Percentiles rank a stretch among this genome's conserved stretches.
Conservation (phyloP, 2,888 invertebrate genomes). For the Latrodectus hesperus region DNA sequence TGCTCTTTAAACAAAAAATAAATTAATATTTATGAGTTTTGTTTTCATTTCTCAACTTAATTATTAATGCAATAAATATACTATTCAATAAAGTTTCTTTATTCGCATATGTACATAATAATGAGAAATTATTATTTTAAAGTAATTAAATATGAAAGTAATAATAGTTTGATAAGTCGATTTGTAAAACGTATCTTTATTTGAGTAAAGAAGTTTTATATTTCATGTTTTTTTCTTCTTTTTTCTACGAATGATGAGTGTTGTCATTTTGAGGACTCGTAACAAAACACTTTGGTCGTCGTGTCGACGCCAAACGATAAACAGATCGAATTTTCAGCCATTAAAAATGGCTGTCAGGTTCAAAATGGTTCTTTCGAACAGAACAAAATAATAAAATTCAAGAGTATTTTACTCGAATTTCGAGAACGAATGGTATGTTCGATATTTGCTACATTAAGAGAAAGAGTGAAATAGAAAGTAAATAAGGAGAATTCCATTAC, state of each 20-base stretch:
- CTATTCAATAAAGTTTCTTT: too few relatives aligned
- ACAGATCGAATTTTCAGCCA: slow-evolving; percentile 51
- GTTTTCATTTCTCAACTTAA: too few relatives aligned
- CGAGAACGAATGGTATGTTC: background rate
- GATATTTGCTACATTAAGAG: background rate
- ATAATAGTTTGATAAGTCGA: too few relatives aligned
- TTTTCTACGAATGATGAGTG: slow-evolving; percentile 31
- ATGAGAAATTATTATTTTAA: too few relatives aligned
- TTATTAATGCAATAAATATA: too few relatives aligned
- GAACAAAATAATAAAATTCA: background rate
- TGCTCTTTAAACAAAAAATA: too few relatives aligned
- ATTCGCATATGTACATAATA: too few relatives aligned
- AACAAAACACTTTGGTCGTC: slow-evolving; percentile 43
- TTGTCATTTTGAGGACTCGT: slow-evolving; percentile 43
- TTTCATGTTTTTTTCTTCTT: background rate
- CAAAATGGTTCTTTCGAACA: background rate
- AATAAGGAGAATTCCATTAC: background rate
- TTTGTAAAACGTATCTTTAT: too few relatives aligned
- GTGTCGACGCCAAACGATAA: slow-evolving; percentile 44
- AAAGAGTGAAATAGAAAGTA: background rate
- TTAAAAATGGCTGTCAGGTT: slow-evolving; percentile 47
- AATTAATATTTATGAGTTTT: too few relatives aligned
- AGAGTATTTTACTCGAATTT: slow-evolving; percentile 5
- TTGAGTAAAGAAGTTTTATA: too few relatives aligned
- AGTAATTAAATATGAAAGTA: too few relatives aligned